Conservation (phyloP, 2,888 invertebrate genomes). For the Melanostoma mellinum region DNA sequence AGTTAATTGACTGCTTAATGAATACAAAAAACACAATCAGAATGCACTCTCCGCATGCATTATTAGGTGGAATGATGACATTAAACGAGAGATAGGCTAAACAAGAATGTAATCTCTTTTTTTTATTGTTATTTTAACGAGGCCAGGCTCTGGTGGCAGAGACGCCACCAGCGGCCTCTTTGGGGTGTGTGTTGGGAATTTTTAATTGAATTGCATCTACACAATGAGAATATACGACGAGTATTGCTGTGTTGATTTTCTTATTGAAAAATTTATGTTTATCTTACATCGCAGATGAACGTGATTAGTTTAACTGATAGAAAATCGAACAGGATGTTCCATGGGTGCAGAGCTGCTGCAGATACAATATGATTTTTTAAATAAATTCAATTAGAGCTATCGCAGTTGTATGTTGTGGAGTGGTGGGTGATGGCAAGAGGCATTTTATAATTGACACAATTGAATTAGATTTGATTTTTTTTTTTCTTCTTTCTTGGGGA, state of each 20-base stretch:
- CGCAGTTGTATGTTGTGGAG: background rate
- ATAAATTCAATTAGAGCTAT: conserved; percentile 14
- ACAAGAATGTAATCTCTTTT: conserved; percentile 12
- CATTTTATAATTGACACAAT: conserved; percentile 1
- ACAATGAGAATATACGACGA: conserved; percentile 25
- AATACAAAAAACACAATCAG: conserved; percentile 25
- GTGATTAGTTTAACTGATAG: conserved; percentile 64
- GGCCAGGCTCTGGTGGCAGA: background rate
- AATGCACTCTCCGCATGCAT: conserved; percentile 34
- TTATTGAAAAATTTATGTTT: conserved; percentile 12
- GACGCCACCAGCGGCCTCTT: conserved; percentile 19
- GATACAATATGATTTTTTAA: conserved; percentile 13
- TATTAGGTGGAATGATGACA: conserved; percentile 36
- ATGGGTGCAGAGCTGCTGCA: conserved; percentile 11
- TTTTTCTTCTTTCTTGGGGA: background rate
- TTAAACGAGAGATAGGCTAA: conserved; percentile 32
- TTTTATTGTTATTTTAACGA: conserved; percentile 3
- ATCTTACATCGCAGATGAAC: conserved; percentile 41
- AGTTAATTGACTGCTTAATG: conserved; percentile 61
- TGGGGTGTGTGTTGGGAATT: conserved; percentile 51
- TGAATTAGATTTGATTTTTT: background rate
- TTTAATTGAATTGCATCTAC: conserved; percentile 62
- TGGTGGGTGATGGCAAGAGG: background rate
- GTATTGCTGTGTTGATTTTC: conserved; percentile 18
- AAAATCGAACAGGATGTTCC: conserved; percentile 58